Base-by-base conservation (phyloP, 2,113 vertebrate genomes). In the Psilopsiagon aurifrons region DNA sequence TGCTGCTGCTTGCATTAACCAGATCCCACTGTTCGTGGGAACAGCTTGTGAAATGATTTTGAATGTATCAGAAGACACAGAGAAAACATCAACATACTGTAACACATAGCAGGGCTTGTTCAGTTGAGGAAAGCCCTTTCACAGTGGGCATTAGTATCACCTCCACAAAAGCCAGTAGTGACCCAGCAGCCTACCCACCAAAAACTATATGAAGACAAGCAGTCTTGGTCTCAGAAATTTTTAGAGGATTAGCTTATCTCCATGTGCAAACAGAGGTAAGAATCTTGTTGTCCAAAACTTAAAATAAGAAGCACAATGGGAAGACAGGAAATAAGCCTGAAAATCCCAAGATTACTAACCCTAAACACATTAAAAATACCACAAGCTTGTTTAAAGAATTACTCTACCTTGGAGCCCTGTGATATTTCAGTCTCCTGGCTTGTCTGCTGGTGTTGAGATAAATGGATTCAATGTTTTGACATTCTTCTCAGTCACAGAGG, bases 401-500 rank as follows among this genome's bases (percentile, higher is more conserved):
- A 67, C 25, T 54, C 28, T 78, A 68, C 23, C 90, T 94, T 55
- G 62, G 52, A 75, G 24, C 10, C 28, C 80, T 43, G 52, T 86
- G 83, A 64, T 68, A 82, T 44, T 78, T 75, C 67, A 85, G 73
- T 57, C 2, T 1, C 54, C 71, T 75, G 39, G 41, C 57, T 70
- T 46, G 47, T 62, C 60, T 86, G 57, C 70, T 84, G 62, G 57
- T 66, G 62, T 62, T 78, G 62, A 93, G 80, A 92, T 70, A 94
- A 93, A 92, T 64, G 44, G 14, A 57, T 86, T 68, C 62, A 68
- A 52, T 49, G 44, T 86, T 93, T 82, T 73, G 52, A 76, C 37
- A 82, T 86, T 96, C 85, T 84, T 79, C 44, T 81, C 80, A 91
- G 86, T 57, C 84, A 79, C 47, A 84, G 86, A 94, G 74, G 80